These are phyloP conservation scores for Tenodera sinensis DNA, from an alignment of 2,888 invertebrate species.

Conservation along the genomic window DNA sequence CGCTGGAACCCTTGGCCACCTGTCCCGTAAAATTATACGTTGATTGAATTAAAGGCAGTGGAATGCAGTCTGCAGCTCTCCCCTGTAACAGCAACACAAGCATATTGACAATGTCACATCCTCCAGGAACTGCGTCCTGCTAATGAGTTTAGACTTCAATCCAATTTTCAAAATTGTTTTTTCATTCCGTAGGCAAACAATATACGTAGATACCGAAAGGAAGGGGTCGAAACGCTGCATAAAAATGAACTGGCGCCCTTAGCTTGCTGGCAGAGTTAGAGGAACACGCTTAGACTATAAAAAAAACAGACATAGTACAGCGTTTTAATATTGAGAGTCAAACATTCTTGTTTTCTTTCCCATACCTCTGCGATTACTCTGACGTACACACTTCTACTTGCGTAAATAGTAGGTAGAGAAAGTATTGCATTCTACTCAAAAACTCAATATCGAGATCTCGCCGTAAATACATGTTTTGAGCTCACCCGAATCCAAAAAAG, in stretches of 20 bases:
- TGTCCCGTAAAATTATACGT: background rate
- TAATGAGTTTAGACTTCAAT: constrained; percentile 9
- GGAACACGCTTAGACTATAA: background rate
- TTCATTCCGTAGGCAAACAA: background rate
- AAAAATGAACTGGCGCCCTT: background rate
- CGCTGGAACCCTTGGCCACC: background rate
- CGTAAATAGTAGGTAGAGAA: too few relatives aligned
- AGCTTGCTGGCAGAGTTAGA: background rate
- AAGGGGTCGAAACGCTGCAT: background rate
- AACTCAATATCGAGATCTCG: too few relatives aligned
- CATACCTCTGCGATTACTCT: too few relatives aligned
- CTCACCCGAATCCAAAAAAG: too few relatives aligned
- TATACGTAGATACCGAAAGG: background rate
- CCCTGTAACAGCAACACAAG: background rate
- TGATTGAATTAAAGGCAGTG: constrained; percentile 12
- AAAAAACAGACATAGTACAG: background rate
- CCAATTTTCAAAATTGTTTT: background rate
- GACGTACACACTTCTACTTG: too few relatives aligned
- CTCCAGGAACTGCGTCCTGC: background rate
- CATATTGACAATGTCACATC: constrained; percentile 2
- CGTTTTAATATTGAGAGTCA: too few relatives aligned
- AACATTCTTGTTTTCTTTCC: too few relatives aligned
- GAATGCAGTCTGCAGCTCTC: background rate
- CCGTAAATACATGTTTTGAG: too few relatives aligned
- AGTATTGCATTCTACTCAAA: too few relatives aligned